These are phyloP conservation scores for Carcina quercana DNA, from an alignment of 2,888 invertebrate genomes.

Conservation along the genomic window DNA sequence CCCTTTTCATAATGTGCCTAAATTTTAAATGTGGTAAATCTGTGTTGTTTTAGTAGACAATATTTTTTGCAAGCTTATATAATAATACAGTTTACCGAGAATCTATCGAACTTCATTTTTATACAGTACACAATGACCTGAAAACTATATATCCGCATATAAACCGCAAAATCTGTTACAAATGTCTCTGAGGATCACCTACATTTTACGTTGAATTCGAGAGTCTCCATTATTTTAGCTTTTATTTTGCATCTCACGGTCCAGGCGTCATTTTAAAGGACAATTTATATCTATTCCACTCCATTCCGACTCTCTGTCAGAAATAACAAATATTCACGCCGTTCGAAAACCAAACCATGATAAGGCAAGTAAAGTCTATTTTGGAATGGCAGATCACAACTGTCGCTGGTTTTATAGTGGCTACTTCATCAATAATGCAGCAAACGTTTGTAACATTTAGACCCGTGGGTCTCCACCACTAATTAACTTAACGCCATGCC, in stretches of 20 bases:
- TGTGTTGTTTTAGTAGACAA: too few relatives aligned
- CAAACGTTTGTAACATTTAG: constrained; percentile 28
- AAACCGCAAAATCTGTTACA: too few relatives aligned
- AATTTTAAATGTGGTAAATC: too few relatives aligned
- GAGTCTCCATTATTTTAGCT: too few relatives aligned
- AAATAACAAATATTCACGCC: background rate
- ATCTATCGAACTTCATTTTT: too few relatives aligned
- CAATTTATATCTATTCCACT: constrained; percentile 1
- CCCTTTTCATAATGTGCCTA: too few relatives aligned
- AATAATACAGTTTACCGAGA: too few relatives aligned
- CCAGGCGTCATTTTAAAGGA: background rate
- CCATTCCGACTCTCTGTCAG: background rate
- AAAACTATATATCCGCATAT: too few relatives aligned
- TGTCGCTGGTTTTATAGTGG: constrained; percentile 17
- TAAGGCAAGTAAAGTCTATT: constrained; percentile 4
- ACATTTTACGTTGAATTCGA: too few relatives aligned
- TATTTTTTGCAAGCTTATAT: too few relatives aligned
- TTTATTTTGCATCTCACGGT: background rate
- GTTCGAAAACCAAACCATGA: background rate
- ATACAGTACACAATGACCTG: too few relatives aligned
- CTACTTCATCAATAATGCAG: constrained; percentile 38
- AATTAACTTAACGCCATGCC: constrained; percentile 28
- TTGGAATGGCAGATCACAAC: constrained; percentile 6
- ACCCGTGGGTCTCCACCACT: constrained; percentile 31
- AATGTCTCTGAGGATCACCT: too few relatives aligned